Base-by-base conservation (phyloP, 2,113 vertebrate genomes). In the Vireo altiloquus region DNA sequence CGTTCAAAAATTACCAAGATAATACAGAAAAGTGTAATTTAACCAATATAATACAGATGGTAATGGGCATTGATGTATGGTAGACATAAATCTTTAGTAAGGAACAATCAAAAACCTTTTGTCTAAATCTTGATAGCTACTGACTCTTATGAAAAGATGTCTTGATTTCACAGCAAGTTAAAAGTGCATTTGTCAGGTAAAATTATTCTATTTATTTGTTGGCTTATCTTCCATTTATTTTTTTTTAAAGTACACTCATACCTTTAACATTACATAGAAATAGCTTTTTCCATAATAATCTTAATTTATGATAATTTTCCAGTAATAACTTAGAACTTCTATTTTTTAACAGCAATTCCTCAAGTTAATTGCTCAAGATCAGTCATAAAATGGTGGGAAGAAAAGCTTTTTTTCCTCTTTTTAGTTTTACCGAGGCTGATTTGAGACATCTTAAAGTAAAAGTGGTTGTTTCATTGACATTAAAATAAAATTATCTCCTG, bases 91-190 rank as follows among this genome's bases (percentile, higher is more conserved):
- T 46, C 10, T 75, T 10, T 28, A 18, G 6, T 15, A 75, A 70
- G 11, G 11, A 64, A 28, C 15, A 16, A 57, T 13, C 0, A 0
- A 56, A 61, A 65, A 10, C 1, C 1, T 40, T 72, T 57, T 68
- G 9, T 50, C 16, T 64, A 72, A 78, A 27, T 5, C 11, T 56
- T 70, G 15, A 56, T 17, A 52, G 2, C 2, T 79, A 56, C 11
- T 21, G 13, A n/a, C 8, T 25, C 10, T 8, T 39, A 8, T n/a
- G 19, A 39, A 68, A 74, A 63, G 16, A 25, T 7, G 1, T 42
- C 8, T 63, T 71, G 3, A n/a, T 79, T 57, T 74, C 46, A 59
- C 5, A 33, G 21, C 54, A 79, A 42, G 4, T 49, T 79, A 40
- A 21, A 59, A 69, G 8, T 42, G 3, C 5, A 23, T 60, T 70